phyloP scores from a whole-genome alignment of 2,113 vertebrate species.

The Catharus fuscescens region DNA sequence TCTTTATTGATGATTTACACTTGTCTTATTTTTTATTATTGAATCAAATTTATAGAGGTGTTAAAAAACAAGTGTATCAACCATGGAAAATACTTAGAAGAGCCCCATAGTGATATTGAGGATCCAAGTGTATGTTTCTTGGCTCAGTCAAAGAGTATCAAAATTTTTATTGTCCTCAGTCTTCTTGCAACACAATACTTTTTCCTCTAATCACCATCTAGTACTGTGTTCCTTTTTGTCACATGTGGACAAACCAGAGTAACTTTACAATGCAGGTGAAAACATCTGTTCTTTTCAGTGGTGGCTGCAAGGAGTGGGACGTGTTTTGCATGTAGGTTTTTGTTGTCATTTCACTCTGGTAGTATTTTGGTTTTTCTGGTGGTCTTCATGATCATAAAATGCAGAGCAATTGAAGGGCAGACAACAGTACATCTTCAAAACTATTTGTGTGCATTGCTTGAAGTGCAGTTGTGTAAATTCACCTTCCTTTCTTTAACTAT shows the following conservation, averaged over 20 bases:
- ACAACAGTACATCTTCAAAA: not conserved
- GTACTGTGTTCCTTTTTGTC: not conserved
- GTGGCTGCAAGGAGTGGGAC: not conserved
- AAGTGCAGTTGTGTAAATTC: not conserved
- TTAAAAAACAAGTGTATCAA: not conserved
- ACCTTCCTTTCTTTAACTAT: not conserved
- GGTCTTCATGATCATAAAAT: not conserved
- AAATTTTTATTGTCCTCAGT: not conserved
- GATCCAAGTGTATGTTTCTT: not conserved
- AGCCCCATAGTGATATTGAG: not conserved
- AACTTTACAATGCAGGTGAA: not conserved
- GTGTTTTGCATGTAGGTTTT: not conserved
- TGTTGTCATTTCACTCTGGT: not conserved
- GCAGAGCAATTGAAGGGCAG: not conserved
- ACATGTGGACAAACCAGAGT: not conserved
- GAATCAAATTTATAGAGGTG: not conserved
- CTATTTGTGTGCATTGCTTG: not conserved
- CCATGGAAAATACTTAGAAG: not conserved
- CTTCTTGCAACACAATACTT: not conserved
- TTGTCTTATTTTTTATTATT: slow-evolving; percentile 4
- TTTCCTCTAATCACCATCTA: not conserved
- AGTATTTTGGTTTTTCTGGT: not conserved
- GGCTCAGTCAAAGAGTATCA: not conserved
- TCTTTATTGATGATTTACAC: slow-evolving; percentile 3
- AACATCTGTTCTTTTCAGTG: not conserved